Evolutionary conservation across 2,113 vertebrate species (phyloP).

Genomic region (Sturnira hondurensis): DNA sequence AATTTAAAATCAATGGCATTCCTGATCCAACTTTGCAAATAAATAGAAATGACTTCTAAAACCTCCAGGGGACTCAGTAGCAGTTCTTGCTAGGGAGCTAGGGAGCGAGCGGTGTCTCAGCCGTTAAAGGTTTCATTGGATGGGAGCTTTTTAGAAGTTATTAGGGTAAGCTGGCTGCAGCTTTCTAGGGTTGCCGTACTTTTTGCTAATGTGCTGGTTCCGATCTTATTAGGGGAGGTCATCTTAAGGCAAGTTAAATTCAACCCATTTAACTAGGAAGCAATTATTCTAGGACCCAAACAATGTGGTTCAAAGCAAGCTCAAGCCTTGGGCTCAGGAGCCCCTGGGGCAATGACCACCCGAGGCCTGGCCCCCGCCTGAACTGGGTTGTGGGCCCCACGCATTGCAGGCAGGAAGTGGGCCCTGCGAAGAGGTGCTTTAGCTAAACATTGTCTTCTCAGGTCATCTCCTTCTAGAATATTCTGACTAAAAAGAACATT

Average conservation of each 20-base stretch:
- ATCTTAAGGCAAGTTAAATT: not conserved
- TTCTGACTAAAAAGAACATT: not conserved
- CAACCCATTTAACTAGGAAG: not conserved
- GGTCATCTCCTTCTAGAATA: not conserved
- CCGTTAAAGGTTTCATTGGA: constrained; percentile 27
- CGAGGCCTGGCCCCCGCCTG: not conserved
- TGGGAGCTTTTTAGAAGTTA: not conserved
- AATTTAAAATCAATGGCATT: constrained; percentile 43
- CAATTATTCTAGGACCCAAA: not conserved
- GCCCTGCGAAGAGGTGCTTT: not conserved
- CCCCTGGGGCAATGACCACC: no score
- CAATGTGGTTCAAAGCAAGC: not conserved
- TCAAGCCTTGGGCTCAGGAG: not conserved
- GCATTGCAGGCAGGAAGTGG: not conserved
- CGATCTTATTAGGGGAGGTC: not conserved
- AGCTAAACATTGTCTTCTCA: not conserved
- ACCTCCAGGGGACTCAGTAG: not conserved
- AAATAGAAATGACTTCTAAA: constrained; percentile 37
- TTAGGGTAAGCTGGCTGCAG: not conserved
- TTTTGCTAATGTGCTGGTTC: not conserved
- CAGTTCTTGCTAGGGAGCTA: not conserved
- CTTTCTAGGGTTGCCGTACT: not conserved
- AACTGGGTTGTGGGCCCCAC: not conserved
- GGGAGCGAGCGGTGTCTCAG: not conserved
- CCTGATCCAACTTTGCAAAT: constrained; percentile 23